A percentile compares a stretch with the other conserved stretches of the same genome.
Evolutionary conservation across 2,797 vertebrate species (phyloP).

Genomic region (Chelmon rostratus): DNA sequence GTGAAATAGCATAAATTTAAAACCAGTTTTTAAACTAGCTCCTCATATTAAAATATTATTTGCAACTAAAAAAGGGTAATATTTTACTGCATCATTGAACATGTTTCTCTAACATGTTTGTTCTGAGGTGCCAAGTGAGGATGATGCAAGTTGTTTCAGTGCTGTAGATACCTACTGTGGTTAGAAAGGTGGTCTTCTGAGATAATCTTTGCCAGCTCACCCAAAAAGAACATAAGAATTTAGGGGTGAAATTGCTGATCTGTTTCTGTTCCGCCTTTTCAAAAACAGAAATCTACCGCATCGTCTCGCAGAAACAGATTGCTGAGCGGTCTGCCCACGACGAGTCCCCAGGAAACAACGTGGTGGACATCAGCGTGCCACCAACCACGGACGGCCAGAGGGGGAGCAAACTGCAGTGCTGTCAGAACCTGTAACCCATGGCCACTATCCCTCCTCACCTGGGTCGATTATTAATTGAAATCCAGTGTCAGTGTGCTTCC

Average conservation of each 20-base stretch:
- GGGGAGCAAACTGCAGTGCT: constrained; percentile 97
- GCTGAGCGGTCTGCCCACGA: constrained; percentile 95
- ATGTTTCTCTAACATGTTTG: background rate
- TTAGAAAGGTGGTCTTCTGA: background rate
- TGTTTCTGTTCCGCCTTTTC: background rate
- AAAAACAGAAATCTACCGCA: constrained; percentile 95
- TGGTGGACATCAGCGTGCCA: constrained; percentile 97
- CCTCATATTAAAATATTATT: background rate
- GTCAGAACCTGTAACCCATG: constrained; percentile 96
- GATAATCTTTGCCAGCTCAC: background rate
- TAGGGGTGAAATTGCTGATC: background rate
- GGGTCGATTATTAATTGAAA: constrained; percentile 80
- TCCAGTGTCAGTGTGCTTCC: constrained; percentile 69
- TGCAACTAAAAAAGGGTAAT: no score
- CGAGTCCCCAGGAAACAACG: constrained; percentile 97
- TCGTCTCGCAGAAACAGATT: constrained; percentile 98
- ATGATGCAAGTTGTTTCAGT: background rate
- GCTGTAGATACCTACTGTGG: background rate
- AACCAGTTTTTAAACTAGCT: no score
- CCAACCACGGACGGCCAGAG: constrained; percentile 96
- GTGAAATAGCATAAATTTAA: no score
- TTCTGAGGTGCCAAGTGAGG: background rate
- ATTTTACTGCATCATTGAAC: no score
- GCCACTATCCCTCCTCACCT: constrained; percentile 70
- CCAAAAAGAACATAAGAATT: background rate